A percentile compares a stretch with the other conserved stretches of the same genome.
Evolutionary conservation across 2,888 invertebrate genomes (phyloP).

Genomic region (Acanthosepion esculentum): DNA sequence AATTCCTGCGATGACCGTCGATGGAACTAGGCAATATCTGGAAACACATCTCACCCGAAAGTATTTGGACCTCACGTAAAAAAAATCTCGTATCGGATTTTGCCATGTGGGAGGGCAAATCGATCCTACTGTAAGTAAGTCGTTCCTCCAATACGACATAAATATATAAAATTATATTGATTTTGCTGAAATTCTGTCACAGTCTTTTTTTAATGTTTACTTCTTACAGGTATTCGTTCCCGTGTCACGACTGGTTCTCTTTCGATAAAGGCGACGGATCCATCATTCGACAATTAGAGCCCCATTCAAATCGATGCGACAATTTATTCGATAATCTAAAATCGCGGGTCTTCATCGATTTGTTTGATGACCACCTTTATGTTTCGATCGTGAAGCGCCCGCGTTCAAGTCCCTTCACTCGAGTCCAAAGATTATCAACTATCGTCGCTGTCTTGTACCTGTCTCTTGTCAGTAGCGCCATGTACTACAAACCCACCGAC

Average conservation of each 20-base stretch:
- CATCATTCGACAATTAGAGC: constrained; percentile 53
- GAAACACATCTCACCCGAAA: not conserved
- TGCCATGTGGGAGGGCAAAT: too few species aligned
- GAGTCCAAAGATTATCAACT: constrained; percentile 59
- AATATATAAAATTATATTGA: too few species aligned
- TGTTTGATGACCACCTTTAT: constrained; percentile 61
- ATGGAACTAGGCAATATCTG: not conserved
- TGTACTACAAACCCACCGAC: constrained; percentile 56
- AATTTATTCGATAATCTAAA: constrained; percentile 33
- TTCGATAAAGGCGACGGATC: constrained; percentile 54
- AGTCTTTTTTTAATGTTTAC: not conserved
- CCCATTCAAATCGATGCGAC: not conserved
- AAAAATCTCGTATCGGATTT: too few species aligned
- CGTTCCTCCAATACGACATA: too few species aligned
- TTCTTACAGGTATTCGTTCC: constrained; percentile 55
- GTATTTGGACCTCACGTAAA: not conserved
- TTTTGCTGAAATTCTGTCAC: too few species aligned
- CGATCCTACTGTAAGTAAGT: too few species aligned
- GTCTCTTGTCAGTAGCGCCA: constrained; percentile 60
- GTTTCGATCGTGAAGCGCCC: constrained; percentile 59
- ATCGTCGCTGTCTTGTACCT: constrained; percentile 57
- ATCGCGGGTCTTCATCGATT: constrained; percentile 52
- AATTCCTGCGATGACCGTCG: not conserved
- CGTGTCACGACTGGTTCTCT: constrained; percentile 58
- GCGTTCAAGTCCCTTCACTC: constrained; percentile 56